phyloP scores from a whole-genome alignment of 2,113 vertebrate genomes.

The Pachypanchax playfairii region DNA sequence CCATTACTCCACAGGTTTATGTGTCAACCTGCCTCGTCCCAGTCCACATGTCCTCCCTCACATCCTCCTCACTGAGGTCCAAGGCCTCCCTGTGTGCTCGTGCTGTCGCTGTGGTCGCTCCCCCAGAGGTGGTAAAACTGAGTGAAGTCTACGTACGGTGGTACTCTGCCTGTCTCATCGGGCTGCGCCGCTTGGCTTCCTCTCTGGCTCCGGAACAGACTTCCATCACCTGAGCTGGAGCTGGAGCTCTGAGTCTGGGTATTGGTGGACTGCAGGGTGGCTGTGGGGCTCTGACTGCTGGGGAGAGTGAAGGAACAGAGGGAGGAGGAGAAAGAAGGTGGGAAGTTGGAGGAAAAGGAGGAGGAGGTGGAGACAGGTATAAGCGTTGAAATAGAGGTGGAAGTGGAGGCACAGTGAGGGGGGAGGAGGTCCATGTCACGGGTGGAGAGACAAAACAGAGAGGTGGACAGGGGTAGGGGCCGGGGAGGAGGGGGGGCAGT shows the following conservation, averaged over 20 bases:
- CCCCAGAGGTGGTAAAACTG: conserved; percentile 96
- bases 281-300: conserved; percentile 91
- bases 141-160: conserved; percentile 96
- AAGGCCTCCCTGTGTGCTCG: conserved; percentile 60
- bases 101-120: conserved; percentile 85
- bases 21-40: conserved; percentile 12
- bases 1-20: background rate
- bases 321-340: conserved; percentile 20
- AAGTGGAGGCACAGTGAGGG: background rate
- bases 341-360: conserved; percentile 18
- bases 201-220: conserved; percentile 90
- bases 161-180: conserved; percentile 92
- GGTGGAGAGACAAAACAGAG: conserved; percentile 38
- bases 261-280: conserved; percentile 95
- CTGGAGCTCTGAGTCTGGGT: conserved; percentile 97
- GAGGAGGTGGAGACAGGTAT: conserved; percentile 26
- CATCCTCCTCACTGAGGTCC: conserved; percentile 58
- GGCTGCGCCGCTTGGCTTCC: conserved; percentile 91
- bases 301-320: conserved; percentile 16
- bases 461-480: conserved; percentile 34
- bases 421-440: conserved; percentile 1
- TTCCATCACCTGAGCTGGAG: conserved; percentile 95
- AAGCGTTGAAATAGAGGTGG: conserved; percentile 31
- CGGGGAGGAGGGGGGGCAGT: conserved; percentile 21
- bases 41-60: background rate